These are phyloP conservation scores for Lampropteryx suffumata DNA, from an alignment of 2,888 invertebrate species.

Conservation along the genomic window DNA sequence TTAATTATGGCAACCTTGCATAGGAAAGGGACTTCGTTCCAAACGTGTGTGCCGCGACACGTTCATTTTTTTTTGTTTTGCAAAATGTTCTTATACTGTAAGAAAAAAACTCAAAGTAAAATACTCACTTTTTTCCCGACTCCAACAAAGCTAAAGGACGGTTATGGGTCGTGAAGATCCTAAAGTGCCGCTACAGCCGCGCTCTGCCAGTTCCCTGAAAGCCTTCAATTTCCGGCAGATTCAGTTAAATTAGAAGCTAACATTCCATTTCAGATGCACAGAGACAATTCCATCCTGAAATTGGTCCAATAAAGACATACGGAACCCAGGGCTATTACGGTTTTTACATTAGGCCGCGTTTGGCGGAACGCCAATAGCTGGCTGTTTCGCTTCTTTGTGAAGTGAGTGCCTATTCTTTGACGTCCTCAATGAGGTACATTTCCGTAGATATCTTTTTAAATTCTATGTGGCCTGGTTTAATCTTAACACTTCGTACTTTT, in stretches of 20 bases:
- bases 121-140: neutral
- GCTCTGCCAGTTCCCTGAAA: neutral
- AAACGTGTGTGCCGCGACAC: too few species aligned
- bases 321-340: constrained; percentile 31
- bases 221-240: constrained; percentile 11
- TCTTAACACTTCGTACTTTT: constrained; percentile 1
- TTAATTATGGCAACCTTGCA: too few species aligned
- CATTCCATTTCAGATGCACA: constrained; percentile 30
- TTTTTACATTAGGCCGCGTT: constrained; percentile 35
- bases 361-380: constrained; percentile 32
- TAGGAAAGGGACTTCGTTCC: too few species aligned
- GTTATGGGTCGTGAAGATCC: neutral
- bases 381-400: constrained; percentile 13
- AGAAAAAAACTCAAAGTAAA: too few species aligned
- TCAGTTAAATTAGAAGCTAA: constrained; percentile 27
- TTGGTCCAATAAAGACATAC: constrained; percentile 36
- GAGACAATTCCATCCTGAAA: constrained; percentile 30
- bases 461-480: constrained; percentile 3
- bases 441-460: constrained; percentile 13
- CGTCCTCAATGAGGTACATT: constrained; percentile 21
- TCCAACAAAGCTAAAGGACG: neutral
- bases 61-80: too few species aligned
- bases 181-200: neutral
- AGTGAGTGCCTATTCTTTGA: constrained; percentile 16
- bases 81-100: too few species aligned